Evolutionary conservation across 1,140 invertebrate genomes (phyloP).

Genomic region (Drosophila setifemur): DNA sequence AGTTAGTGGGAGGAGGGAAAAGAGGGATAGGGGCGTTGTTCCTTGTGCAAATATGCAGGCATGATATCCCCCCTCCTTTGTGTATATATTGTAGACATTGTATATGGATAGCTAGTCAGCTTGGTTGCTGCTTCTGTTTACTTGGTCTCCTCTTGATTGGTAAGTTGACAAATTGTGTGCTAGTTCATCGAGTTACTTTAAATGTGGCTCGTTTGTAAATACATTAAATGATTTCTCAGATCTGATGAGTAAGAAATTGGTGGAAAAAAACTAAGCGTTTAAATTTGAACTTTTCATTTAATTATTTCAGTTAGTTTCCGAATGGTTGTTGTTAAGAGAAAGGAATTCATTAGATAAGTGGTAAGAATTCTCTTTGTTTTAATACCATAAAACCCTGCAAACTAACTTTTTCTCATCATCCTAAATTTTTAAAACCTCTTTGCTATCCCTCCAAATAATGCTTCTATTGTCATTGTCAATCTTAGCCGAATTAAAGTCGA

Average conservation of each 20-base stretch:
- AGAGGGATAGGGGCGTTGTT: constrained; percentile 13
- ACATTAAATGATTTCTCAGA: constrained; percentile 34
- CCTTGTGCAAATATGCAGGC: constrained; percentile 36
- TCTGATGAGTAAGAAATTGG: constrained; percentile 5
- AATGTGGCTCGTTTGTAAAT: constrained; percentile 36
- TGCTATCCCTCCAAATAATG: no score
- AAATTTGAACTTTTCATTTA: no score
- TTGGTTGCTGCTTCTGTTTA: constrained; percentile 30
- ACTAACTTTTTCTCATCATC: no score
- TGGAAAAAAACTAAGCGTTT: no score
- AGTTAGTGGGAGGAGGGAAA: constrained; percentile 7
- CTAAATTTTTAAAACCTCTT: no score
- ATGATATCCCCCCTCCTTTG: constrained; percentile 11
- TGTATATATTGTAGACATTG: background rate
- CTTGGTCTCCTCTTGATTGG: constrained; percentile 40
- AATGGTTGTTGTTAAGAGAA: no score
- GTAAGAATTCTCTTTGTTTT: no score
- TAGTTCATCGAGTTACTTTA: constrained; percentile 7
- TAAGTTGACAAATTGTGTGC: constrained; percentile 25
- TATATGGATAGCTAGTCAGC: constrained; percentile 3
- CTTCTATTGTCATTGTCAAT: background rate
- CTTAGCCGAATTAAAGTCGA: background rate
- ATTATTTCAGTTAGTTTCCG: no score
- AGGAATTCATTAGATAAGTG: no score
- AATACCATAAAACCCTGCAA: no score